Evolutionary conservation across 2,888 invertebrate species (phyloP), one percentile per base, ranked within the genome.

Genomic region (Microctonus aethiopoides): DNA sequence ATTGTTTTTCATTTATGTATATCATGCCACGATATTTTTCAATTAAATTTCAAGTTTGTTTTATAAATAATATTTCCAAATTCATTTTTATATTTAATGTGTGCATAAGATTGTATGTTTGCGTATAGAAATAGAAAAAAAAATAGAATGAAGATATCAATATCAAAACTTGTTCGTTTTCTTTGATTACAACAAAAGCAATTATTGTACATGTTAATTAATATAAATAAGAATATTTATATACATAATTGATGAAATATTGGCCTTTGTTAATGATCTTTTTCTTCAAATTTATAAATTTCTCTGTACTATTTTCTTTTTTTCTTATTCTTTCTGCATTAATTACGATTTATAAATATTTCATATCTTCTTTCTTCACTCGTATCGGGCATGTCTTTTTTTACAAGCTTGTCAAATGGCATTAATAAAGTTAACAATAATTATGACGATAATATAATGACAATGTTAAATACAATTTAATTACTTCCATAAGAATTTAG

Each of bases 391-490:
- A 69, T 59, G 56, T 64, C 26, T 46, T 46, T 46, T 5, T 16
- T 16, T 46, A 72, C 69, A 73, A 73, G 74, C 73, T 75, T 75
- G 56, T 75, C 70, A 24, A 73, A 72, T 62, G 72, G 72, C 71
- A 61, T 60, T 73, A 69, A 72, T 62, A 26, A 71, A 29, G 71
- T 72, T 69, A 65, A 71, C 60, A 62, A 52, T 56, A 56, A 60
- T 62, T 65, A 36, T 67, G 67, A 59, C 29, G 39, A 52, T 39
- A 26, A 67, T 70, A n/a, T 73, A 51, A 65, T 67, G n/a, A 29
- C 60, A 60, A 59, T 59, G 60, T 60, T 57, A 60, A 52, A 52
- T 16, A 46, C 16, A 34, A 54, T 52, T 39, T 16, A 36, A 67
- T 29, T 29, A 24, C 56, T 13, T 57, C n/a, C 7, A 57, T 29